A percentile compares a stretch with the other conserved stretches of the same genome.
phyloP scores from a whole-genome alignment of 2,888 invertebrate genomes.

The Osmoderma eremita region DNA sequence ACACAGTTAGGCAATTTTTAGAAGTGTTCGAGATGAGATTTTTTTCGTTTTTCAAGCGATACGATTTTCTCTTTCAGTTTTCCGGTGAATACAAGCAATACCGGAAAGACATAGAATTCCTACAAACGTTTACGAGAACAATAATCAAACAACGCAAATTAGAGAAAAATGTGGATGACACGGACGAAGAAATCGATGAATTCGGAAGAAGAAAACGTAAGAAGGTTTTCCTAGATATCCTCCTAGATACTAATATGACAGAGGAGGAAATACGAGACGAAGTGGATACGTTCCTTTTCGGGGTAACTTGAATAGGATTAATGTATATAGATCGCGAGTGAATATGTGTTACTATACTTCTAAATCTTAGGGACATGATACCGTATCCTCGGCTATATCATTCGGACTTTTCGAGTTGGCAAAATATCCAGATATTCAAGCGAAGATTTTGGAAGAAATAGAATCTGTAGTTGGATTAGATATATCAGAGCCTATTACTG shows the following conservation, averaged over 20 bases:
- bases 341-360: not conserved
- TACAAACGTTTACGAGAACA: constrained; percentile 43
- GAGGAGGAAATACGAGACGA: constrained; percentile 58
- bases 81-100: constrained; percentile 44
- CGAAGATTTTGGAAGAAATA: constrained; percentile 55
- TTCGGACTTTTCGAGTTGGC: constrained; percentile 67
- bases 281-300: constrained; percentile 69
- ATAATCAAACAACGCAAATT: constrained; percentile 44
- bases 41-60: constrained; percentile 46
- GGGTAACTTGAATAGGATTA: constrained; percentile 66
- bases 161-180: constrained; percentile 27
- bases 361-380: constrained; percentile 65
- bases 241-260: constrained; percentile 41
- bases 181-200: constrained; percentile 56
- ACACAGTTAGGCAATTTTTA: constrained; percentile 27
- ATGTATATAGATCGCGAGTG: no score
- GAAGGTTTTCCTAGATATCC: constrained; percentile 43
- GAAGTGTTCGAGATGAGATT: constrained; percentile 44
- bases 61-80: constrained; percentile 46
- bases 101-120: constrained; percentile 37
- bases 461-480: constrained; percentile 53
- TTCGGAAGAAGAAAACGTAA: constrained; percentile 37
- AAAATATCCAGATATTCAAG: constrained; percentile 64
- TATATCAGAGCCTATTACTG: constrained; percentile 49
- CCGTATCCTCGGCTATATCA: constrained; percentile 66